phyloP scores from a whole-genome alignment of 1,140 invertebrate genomes.

The Atta texana region DNA sequence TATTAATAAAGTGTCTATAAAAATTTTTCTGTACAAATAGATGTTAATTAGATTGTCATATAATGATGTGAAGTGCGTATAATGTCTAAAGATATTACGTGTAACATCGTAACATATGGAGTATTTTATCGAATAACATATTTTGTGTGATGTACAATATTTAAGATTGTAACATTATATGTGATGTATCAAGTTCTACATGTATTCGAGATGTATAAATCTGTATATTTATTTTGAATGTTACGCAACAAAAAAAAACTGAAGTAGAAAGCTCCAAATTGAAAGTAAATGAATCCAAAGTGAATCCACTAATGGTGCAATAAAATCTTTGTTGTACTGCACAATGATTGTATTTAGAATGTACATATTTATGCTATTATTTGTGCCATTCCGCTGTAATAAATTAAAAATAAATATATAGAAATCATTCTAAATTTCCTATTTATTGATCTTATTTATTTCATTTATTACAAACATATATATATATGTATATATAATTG shows the following conservation, averaged over 20 bases:
- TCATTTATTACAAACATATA: conserved; percentile 46
- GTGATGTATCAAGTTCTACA: conserved; percentile 33
- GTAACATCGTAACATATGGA: neutral
- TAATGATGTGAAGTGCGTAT: conserved; percentile 21
- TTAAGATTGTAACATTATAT: conserved; percentile 25
- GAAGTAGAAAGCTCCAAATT: neutral
- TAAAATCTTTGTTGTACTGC: neutral
- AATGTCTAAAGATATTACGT: conserved; percentile 39
- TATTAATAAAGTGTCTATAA: neutral
- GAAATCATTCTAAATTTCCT: neutral
- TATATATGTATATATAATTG: neutral
- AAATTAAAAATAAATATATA: conserved; percentile 36
- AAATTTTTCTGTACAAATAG: conserved; percentile 32
- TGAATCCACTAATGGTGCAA: neutral
- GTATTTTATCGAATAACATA: conserved; percentile 8
- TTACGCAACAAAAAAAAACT: neutral
- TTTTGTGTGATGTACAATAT: neutral
- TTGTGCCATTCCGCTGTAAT: neutral
- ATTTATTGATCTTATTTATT: conserved; percentile 38
- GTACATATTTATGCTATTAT: conserved; percentile 5
- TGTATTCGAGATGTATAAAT: neutral
- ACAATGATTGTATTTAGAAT: neutral
- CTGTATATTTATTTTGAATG: neutral
- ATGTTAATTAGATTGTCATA: conserved; percentile 6
- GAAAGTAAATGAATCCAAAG: neutral